These are phyloP conservation scores for Aselliscus stoliczkanus DNA, from an alignment of 2,797 vertebrate genomes.

Conservation along the genomic window DNA sequence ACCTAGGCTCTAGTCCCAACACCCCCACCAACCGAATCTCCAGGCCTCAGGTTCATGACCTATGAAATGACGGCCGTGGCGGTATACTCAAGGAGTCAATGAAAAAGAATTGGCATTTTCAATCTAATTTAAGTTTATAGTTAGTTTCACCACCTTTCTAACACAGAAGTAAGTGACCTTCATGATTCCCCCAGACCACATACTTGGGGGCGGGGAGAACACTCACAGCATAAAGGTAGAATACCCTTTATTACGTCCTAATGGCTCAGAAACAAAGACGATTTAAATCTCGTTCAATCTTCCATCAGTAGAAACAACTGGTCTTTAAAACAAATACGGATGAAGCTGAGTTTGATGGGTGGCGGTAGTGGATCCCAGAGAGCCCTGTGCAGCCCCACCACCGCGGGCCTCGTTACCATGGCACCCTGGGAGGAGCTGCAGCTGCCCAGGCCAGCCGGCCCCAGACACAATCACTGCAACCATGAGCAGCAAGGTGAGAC, in stretches of 20 bases:
- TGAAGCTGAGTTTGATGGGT: background rate
- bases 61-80: background rate
- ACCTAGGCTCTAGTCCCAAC: background rate
- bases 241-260: background rate
- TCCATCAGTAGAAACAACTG: background rate
- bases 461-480: too few relatives aligned
- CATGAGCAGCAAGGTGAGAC: too few relatives aligned
- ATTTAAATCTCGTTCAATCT: background rate
- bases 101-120: background rate
- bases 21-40: background rate
- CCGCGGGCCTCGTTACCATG: too few relatives aligned
- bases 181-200: background rate
- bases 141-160: background rate
- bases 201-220: background rate
- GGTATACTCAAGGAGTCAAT: background rate
- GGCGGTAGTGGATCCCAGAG: too few relatives aligned
- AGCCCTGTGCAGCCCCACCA: too few relatives aligned
- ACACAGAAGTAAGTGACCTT: background rate
- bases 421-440: too few relatives aligned
- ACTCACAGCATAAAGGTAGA: background rate
- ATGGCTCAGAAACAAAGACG: constrained; percentile 8
- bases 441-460: too few relatives aligned
- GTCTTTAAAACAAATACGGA: background rate
- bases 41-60: background rate
- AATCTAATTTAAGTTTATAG: background rate